phyloP scores from a whole-genome alignment of 2,888 invertebrate species.

The Peribatodes rhomboidaria region DNA sequence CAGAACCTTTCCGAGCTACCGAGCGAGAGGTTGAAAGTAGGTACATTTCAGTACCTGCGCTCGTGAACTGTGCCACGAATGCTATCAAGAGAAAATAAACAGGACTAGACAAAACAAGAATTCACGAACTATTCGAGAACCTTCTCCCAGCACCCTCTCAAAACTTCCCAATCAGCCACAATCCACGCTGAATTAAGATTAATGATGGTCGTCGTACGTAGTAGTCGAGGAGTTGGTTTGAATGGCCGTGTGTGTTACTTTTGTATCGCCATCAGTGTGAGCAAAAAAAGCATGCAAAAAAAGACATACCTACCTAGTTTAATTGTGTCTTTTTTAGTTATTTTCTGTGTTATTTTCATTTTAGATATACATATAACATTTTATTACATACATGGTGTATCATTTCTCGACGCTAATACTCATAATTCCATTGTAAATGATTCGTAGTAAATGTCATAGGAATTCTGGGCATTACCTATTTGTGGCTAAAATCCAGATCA shows the following conservation, averaged over 20 bases:
- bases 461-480: too few relatives aligned
- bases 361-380: too few relatives aligned
- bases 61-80: not conserved
- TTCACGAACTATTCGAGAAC: conserved; percentile 23
- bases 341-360: not conserved
- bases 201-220: conserved; percentile 58
- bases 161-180: conserved; percentile 46
- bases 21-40: too few relatives aligned
- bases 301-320: too few relatives aligned
- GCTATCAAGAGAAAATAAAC: not conserved
- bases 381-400: too few relatives aligned
- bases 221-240: not conserved
- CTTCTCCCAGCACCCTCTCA: conserved; percentile 48
- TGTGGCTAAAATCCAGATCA: not conserved
- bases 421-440: too few relatives aligned
- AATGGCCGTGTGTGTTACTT: not conserved
- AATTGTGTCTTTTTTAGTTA: too few relatives aligned
- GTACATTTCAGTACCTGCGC: not conserved
- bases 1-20: too few relatives aligned
- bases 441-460: not conserved
- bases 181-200: conserved; percentile 60
- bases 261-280: not conserved
- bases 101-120: conserved; percentile 8
- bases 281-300: not conserved
- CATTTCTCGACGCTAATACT: too few relatives aligned